These are phyloP conservation scores for Ruditapes philippinarum DNA, from an alignment of 1,140 invertebrate genomes.

Conservation along the genomic window DNA sequence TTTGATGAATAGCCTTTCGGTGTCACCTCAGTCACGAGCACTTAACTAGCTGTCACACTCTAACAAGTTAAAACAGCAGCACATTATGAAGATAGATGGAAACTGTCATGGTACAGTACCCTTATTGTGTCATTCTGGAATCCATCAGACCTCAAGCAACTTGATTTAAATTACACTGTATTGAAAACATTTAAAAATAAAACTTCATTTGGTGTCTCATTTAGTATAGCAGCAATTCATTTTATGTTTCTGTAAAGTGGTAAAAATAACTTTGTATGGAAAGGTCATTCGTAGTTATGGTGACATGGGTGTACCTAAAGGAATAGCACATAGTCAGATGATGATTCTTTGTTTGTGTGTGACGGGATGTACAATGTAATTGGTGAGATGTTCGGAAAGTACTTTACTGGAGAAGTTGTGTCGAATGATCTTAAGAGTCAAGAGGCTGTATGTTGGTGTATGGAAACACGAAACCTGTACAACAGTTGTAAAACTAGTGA, in stretches of 20 bases:
- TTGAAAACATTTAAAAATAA: no score
- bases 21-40: no score
- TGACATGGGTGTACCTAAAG: neutral
- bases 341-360: neutral
- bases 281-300: neutral
- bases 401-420: neutral
- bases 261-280: neutral
- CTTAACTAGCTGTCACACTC: no score
- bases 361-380: neutral
- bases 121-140: no score
- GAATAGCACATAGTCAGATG: neutral
- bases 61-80: no score
- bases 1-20: no score
- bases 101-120: no score
- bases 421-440: neutral
- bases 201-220: no score
- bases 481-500: neutral
- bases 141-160: no score
- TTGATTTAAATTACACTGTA: no score
- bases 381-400: neutral
- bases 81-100: no score
- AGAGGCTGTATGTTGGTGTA: neutral
- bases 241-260: neutral
- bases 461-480: neutral
- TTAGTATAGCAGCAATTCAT: no score